Evolutionary conservation across 2,113 vertebrate genomes (phyloP).

Genomic region (Trematomus loennbergii): DNA sequence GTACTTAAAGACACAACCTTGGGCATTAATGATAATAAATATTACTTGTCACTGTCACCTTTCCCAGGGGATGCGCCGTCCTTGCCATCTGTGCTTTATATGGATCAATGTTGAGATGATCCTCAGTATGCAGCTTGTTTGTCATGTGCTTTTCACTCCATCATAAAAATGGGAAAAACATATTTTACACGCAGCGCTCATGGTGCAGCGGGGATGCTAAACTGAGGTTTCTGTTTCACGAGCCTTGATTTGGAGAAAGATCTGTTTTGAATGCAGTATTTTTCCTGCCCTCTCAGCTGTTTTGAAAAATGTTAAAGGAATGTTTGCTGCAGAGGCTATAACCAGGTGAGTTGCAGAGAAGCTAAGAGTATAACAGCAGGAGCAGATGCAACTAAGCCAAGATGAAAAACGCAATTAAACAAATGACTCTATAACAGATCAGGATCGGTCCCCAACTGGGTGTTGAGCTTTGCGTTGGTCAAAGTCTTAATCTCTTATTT

Average conservation of each 20-base stretch:
- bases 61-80: background rate
- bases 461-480: conserved; percentile 60
- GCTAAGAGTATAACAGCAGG: conserved; percentile 41
- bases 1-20: conserved; percentile 5
- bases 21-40: background rate
- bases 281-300: conserved; percentile 77
- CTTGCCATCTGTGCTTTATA: background rate
- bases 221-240: conserved; percentile 35
- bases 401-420: conserved; percentile 71
- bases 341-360: conserved; percentile 63
- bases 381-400: conserved; percentile 53
- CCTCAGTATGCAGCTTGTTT: conserved; percentile 4
- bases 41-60: background rate
- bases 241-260: conserved; percentile 49
- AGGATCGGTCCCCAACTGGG: conserved; percentile 67
- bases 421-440: conserved; percentile 68
- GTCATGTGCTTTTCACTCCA: conserved; percentile 18
- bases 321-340: conserved; percentile 72
- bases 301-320: conserved; percentile 64
- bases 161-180: background rate
- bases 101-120: conserved; percentile 11
- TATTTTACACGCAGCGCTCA: background rate
- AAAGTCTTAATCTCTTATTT: conserved; percentile 76
- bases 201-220: conserved; percentile 40
- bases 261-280: conserved; percentile 68